Evolutionary conservation across 2,888 invertebrate species (phyloP), one percentile per base, ranked within the genome.

Genomic region (Trachelus stipa): DNA sequence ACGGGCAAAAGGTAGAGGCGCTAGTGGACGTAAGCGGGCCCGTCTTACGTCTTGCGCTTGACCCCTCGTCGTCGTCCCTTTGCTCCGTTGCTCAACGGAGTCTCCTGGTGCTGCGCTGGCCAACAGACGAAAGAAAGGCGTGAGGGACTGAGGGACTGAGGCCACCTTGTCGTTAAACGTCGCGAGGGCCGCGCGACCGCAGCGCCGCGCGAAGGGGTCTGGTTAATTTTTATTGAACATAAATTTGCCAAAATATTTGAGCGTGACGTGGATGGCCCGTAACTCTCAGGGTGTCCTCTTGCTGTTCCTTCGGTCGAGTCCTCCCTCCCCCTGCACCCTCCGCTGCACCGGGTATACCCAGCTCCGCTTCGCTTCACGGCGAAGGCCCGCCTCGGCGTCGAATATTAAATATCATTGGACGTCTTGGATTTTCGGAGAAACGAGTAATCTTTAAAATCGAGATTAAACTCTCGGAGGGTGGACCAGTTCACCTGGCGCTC

Each of bases 181-280:
- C 84, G 83, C 81, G 78, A 73, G 77, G 69, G 69, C 56, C 75
- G 80, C 79, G 83, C 86, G 86, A 87, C 86, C 88, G 85, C 86
- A 79, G 35, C n/a, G 11, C 76, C 81, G 80, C 79, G 82, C 85
- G 84, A 82, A 81, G 82, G 88, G 88, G 86, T 88, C 90, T 90
- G 91, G 88, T 91, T 91, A 91, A 91, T 91, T 91, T 91, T 91
- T 91, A 91, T 91, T 90, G 88, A 83, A 85, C 91, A 91, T 91
- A 91, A 91, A 91, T 91, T 91, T 90, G 90, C 90, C 90, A 90
- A 91, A 91, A 91, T 91, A 91, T 91, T 91, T 90, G 88, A 83
- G 85, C 85, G 82, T 87, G 91, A 91, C 91, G 87, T 89, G 88
- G 89, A 91, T 90, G 90, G 91, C 85, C 86, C 84, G 88, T 90